These are phyloP conservation scores for Gallinago solitaria DNA, from an alignment of 2,797 vertebrate genomes.

Conservation along the genomic window DNA sequence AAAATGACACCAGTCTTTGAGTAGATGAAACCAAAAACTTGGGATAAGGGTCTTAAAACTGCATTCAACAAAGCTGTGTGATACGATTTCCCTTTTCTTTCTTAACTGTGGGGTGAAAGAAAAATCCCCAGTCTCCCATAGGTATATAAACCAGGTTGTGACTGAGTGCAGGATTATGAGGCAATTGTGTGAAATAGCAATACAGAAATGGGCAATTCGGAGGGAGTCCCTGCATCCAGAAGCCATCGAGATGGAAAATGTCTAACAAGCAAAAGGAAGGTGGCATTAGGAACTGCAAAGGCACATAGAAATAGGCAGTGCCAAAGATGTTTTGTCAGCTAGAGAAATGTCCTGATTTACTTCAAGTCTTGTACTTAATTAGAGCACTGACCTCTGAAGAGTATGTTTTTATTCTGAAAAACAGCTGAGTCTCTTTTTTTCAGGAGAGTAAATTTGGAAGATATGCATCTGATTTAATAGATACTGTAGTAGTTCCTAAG, in stretches of 20 bases:
- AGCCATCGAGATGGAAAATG: background rate
- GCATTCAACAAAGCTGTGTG: no score
- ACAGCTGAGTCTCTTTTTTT: background rate
- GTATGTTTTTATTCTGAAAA: background rate
- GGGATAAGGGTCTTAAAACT: background rate
- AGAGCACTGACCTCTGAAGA: background rate
- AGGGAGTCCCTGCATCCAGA: background rate
- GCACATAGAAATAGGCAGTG: background rate
- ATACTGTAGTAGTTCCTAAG: background rate
- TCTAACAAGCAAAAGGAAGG: background rate
- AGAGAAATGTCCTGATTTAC: background rate
- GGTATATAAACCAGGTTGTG: background rate
- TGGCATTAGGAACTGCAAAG: background rate
- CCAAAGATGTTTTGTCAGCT: background rate
- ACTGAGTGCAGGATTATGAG: background rate
- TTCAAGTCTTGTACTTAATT: background rate
- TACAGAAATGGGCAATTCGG: background rate
- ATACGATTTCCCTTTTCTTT: background rate
- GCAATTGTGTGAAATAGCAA: background rate
- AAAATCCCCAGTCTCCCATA: background rate
- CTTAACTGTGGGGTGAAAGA: background rate
- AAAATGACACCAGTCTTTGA: background rate
- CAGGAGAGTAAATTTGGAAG: background rate
- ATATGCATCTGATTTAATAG: background rate
- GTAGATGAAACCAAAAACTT: background rate